phyloP scores from a whole-genome alignment of 2,113 vertebrate genomes.

The Calyptomena viridis region DNA sequence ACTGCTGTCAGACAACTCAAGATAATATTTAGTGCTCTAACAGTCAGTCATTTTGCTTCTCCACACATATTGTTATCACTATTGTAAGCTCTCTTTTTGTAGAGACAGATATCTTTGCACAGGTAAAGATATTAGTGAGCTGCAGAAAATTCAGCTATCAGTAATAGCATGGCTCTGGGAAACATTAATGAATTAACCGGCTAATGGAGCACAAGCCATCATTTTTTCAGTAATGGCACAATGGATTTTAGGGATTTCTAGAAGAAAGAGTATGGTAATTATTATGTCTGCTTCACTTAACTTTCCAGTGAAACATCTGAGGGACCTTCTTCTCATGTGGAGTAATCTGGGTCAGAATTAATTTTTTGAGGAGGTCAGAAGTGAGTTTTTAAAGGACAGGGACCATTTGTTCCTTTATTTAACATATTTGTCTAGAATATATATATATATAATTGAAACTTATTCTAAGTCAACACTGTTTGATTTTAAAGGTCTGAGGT shows the following conservation, averaged over 20 bases:
- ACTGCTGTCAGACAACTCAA: neutral
- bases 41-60: neutral
- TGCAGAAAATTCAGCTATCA: neutral
- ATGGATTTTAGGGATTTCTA: neutral
- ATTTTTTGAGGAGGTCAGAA: neutral
- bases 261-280: neutral
- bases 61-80: accelerated
- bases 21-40: neutral
- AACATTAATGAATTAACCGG: constrained; percentile 3
- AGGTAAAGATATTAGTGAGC: neutral
- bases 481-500: neutral
- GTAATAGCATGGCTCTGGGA: neutral
- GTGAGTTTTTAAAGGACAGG: neutral
- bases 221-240: accelerated
- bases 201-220: constrained; percentile 34
- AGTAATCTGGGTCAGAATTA: neutral
- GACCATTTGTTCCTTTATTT: neutral
- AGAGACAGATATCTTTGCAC: neutral
- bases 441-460: neutral
- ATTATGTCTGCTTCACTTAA: neutral
- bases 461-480: neutral
- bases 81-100: neutral
- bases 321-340: neutral
- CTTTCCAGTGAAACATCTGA: neutral
- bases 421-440: neutral